phyloP scores from a whole-genome alignment of 2,797 vertebrate genomes.

The Sebastes iracundus region DNA sequence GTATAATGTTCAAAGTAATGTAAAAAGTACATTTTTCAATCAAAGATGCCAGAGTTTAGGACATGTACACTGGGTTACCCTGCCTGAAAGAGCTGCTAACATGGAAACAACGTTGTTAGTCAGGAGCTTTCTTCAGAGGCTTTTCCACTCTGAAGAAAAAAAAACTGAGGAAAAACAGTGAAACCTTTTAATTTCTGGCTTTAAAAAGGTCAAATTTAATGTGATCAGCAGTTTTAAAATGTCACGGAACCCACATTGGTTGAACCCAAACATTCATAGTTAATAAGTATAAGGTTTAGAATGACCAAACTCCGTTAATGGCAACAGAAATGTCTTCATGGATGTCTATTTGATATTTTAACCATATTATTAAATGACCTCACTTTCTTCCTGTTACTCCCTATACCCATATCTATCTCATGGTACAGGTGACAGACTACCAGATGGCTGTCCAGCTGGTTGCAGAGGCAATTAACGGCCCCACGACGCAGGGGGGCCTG shows the following conservation, averaged over 20 bases:
- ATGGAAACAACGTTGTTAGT: background rate
- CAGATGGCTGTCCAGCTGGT: constrained; percentile 83
- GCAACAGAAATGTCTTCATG: background rate
- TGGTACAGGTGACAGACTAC: constrained; percentile 86
- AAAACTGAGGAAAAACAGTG: background rate
- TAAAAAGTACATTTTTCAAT: background rate
- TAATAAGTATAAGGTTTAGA: background rate
- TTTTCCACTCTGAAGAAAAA: background rate
- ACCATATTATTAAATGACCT: background rate
- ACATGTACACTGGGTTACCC: background rate
- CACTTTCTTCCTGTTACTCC: background rate
- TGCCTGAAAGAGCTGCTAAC: background rate
- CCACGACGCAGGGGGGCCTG: constrained; percentile 86
- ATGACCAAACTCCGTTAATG: background rate
- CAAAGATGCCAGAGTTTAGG: background rate
- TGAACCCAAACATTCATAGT: background rate
- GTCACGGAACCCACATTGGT: background rate
- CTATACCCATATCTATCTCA: background rate
- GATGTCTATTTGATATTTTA: background rate
- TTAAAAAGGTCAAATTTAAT: background rate
- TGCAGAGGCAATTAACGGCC: constrained; percentile 87
- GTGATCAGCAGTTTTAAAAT: background rate
- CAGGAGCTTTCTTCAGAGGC: background rate
- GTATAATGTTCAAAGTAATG: background rate
- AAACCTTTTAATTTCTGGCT: background rate